phyloP scores from a whole-genome alignment of 2,888 invertebrate species.

The Gastrophysa polygoni region DNA sequence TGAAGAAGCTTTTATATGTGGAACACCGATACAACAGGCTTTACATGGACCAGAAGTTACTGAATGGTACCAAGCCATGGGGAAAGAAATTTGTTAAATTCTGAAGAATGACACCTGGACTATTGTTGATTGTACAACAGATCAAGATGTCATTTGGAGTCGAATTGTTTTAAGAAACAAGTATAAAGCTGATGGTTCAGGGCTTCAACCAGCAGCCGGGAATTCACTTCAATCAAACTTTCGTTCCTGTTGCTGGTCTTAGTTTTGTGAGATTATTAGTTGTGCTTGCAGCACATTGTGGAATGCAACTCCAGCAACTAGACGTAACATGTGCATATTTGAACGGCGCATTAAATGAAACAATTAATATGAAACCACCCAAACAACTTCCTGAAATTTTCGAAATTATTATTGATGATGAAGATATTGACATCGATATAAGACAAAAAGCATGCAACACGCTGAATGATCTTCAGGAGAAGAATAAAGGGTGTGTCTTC shows the following conservation, averaged over 20 bases:
- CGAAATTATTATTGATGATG: no score
- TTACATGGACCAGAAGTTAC: slow-evolving; percentile 13
- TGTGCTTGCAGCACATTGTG: slow-evolving; percentile 28
- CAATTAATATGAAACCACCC: slow-evolving; percentile 31
- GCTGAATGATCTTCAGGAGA: background rate
- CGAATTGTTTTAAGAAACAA: slow-evolving; percentile 37
- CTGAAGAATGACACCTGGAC: slow-evolving; percentile 18
- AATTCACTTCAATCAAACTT: slow-evolving; percentile 16
- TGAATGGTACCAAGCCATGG: slow-evolving; percentile 31
- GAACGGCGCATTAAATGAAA: slow-evolving; percentile 29
- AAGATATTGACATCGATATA: background rate
- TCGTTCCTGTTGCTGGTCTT: slow-evolving; percentile 11
- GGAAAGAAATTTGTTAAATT: slow-evolving; percentile 26
- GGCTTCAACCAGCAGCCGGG: slow-evolving; percentile 13
- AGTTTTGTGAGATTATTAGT: slow-evolving; percentile 19
- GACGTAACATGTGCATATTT: slow-evolving; percentile 30
- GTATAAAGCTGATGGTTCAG: slow-evolving; percentile 31
- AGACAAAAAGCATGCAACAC: background rate
- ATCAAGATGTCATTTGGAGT: slow-evolving; percentile 31
- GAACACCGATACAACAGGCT: slow-evolving; percentile 25
- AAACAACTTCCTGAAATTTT: no score
- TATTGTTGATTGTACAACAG: slow-evolving; percentile 28
- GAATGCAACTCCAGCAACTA: slow-evolving; percentile 25
- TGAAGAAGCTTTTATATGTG: slow-evolving; percentile 14
- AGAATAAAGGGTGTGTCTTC: slow-evolving; percentile 6